Evolutionary conservation across 2,797 vertebrate genomes (phyloP).

Genomic region (Microtus obscurus): DNA sequence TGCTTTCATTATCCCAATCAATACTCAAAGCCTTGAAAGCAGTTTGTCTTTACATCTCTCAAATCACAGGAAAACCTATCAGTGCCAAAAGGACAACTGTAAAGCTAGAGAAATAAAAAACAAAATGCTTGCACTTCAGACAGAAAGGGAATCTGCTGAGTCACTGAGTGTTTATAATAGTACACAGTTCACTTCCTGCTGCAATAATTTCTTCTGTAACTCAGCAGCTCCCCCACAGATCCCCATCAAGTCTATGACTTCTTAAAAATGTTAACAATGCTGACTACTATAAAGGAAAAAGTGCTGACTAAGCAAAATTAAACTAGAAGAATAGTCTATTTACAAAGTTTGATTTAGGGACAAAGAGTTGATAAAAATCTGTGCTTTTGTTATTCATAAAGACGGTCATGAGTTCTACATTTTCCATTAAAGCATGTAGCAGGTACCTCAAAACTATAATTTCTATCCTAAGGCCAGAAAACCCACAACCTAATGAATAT

Average conservation of each 20-base stretch:
- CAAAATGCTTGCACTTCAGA: slow-evolving; percentile 69
- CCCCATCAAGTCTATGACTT: slow-evolving; percentile 65
- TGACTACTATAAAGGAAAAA: slow-evolving; percentile 78
- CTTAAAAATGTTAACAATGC: slow-evolving; percentile 81
- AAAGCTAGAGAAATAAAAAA: slow-evolving; percentile 73
- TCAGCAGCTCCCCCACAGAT: slow-evolving; percentile 74
- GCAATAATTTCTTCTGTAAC: slow-evolving; percentile 72
- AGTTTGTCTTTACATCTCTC: slow-evolving; percentile 40
- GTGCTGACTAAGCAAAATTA: slow-evolving; percentile 74
- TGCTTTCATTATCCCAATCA: slow-evolving; percentile 51
- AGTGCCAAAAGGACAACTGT: slow-evolving; percentile 54
- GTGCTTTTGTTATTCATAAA: slow-evolving; percentile 55
- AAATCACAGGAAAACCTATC: slow-evolving; percentile 64
- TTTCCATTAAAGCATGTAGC: slow-evolving; percentile 50
- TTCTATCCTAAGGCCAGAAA: background rate
- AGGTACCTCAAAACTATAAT: slow-evolving; percentile 51
- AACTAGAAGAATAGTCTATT: slow-evolving; percentile 52
- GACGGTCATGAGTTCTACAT: slow-evolving; percentile 32
- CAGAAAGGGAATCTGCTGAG: slow-evolving; percentile 79
- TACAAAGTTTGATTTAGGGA: slow-evolving; percentile 70
- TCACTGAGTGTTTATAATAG: slow-evolving; percentile 79
- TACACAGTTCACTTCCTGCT: slow-evolving; percentile 74
- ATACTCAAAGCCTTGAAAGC: slow-evolving; percentile 56
- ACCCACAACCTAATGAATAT: background rate
- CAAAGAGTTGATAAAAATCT: slow-evolving; percentile 64